phyloP scores from a whole-genome alignment of 2,888 invertebrate genomes.

The Tetranychus truncatus region DNA sequence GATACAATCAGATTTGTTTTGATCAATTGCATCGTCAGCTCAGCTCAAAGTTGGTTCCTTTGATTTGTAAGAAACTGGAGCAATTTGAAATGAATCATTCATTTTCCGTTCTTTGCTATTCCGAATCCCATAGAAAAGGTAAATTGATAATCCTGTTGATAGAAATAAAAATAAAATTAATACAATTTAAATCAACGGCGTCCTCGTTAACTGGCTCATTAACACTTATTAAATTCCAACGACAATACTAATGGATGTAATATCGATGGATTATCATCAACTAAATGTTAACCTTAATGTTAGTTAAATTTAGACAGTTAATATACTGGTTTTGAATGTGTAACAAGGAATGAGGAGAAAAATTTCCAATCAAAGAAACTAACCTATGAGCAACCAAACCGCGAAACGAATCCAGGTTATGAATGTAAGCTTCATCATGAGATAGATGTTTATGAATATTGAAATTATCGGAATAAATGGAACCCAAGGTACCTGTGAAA shows the following conservation, averaged over 20 bases:
- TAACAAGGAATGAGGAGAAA: neutral
- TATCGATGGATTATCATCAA: neutral
- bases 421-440: conserved; percentile 58
- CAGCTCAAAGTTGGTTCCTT: neutral
- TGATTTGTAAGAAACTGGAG: neutral
- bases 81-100: neutral
- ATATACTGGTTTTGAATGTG: neutral
- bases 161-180: too few species aligned
- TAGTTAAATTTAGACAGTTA: neutral
- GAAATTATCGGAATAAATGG: conserved; percentile 62
- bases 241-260: too few species aligned
- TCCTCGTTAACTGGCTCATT: too few species aligned
- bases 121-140: conserved; percentile 11
- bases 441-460: conserved; percentile 59
- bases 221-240: too few species aligned
- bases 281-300: neutral
- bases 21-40: too few species aligned
- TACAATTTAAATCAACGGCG: too few species aligned
- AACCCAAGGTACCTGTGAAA: conserved; percentile 53
- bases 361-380: neutral
- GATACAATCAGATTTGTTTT: too few species aligned
- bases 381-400: conserved; percentile 58
- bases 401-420: conserved; percentile 65
- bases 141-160: neutral
- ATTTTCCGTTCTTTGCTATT: neutral